Evolutionary conservation across 2,888 invertebrate genomes (phyloP).

Genomic region (Cataglyphis altisquamis): DNA sequence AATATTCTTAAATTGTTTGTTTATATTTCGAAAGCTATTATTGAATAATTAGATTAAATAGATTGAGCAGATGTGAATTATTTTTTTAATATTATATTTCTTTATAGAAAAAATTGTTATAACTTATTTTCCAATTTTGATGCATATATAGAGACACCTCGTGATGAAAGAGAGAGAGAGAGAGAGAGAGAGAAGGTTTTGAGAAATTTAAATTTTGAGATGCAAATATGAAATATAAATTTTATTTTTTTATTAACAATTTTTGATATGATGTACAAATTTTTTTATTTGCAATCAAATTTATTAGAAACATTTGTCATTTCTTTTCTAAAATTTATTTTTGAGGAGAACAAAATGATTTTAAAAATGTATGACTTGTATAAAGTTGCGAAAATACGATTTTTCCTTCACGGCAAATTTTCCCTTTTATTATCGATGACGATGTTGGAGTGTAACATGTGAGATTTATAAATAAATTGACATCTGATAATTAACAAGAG

Average conservation of each 20-base stretch:
- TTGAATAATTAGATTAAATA: neutral
- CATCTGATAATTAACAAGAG: neutral
- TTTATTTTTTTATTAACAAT: neutral
- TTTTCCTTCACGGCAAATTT: neutral
- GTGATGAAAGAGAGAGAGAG: neutral
- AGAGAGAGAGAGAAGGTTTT: neutral
- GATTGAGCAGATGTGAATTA: neutral
- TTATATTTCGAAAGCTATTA: neutral
- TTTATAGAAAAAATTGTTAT: neutral
- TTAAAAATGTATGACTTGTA: neutral
- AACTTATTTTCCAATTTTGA: neutral
- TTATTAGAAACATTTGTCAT: neutral
- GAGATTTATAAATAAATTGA: constrained; percentile 42
- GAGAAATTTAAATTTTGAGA: neutral
- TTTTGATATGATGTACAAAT: neutral
- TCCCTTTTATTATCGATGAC: neutral
- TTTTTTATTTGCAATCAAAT: neutral
- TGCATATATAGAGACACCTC: neutral
- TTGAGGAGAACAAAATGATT: neutral
- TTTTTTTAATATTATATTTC: neutral
- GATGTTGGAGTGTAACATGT: constrained; percentile 29
- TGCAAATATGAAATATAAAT: neutral
- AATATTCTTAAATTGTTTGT: neutral
- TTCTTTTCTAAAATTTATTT: neutral
- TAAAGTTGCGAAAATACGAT: neutral